These are phyloP conservation scores for Exocentrus adspersus DNA, from an alignment of 2,888 invertebrate species.

Conservation along the genomic window DNA sequence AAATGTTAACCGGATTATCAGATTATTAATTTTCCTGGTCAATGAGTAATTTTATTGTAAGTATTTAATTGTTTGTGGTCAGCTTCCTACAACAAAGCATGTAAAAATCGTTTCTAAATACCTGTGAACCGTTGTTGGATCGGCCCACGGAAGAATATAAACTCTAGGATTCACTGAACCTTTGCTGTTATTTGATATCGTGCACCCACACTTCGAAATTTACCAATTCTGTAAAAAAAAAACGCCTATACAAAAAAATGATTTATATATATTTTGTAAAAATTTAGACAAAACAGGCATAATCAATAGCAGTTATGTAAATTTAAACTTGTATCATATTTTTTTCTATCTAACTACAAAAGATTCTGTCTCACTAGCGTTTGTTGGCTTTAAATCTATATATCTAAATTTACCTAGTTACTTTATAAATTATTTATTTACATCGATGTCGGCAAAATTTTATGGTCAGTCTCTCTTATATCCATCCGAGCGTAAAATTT, in stretches of 20 bases:
- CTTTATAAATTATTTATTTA: constrained; percentile 20
- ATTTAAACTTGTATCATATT: too few relatives aligned
- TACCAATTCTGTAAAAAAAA: too few relatives aligned
- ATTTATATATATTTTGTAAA: background rate
- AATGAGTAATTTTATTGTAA: too few relatives aligned
- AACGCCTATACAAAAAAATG: too few relatives aligned
- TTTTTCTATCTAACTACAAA: too few relatives aligned
- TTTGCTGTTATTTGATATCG: background rate
- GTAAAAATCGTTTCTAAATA: background rate
- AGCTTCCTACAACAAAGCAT: background rate
- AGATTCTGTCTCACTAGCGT: too few relatives aligned
- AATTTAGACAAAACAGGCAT: too few relatives aligned
- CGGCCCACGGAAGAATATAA: background rate
- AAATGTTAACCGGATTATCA: background rate
- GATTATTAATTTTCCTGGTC: too few relatives aligned
- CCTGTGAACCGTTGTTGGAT: background rate
- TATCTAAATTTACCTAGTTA: background rate
- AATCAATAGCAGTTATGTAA: too few relatives aligned
- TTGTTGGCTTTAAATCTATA: too few relatives aligned
- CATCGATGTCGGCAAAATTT: constrained; percentile 6
- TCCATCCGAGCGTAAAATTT: constrained; percentile 8
- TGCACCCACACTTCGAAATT: background rate
- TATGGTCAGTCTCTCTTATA: constrained; percentile 10
- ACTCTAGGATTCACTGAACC: constrained; percentile 14
- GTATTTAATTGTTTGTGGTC: constrained; percentile 6